These are phyloP conservation scores for Xenopus borealis DNA, from an alignment of 2,113 vertebrate genomes.

Conservation along the genomic window DNA sequence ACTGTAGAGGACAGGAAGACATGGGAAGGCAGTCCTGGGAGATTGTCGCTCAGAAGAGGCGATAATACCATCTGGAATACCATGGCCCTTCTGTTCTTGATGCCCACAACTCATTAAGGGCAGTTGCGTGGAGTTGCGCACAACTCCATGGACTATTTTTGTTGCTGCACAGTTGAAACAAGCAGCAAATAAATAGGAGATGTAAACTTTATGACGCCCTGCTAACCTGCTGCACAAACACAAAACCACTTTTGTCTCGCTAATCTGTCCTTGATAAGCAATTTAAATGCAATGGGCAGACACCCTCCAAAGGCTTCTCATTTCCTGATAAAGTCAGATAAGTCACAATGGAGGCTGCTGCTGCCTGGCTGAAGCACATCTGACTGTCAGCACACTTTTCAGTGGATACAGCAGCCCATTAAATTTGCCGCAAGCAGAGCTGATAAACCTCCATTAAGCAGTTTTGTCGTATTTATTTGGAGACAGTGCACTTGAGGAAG, in stretches of 20 bases:
- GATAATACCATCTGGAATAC: too few relatives aligned
- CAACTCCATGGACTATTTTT: too few relatives aligned
- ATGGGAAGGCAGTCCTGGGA: too few relatives aligned
- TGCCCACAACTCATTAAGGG: too few relatives aligned
- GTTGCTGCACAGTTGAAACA: slow-evolving; percentile 42
- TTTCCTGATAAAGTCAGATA: slow-evolving; percentile 31
- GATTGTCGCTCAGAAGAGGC: too few relatives aligned
- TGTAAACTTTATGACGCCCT: slow-evolving; percentile 70
- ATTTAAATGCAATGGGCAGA: slow-evolving; percentile 74
- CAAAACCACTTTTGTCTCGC: slow-evolving; percentile 75
- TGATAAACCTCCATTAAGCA: neutral
- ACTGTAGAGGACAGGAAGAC: too few relatives aligned
- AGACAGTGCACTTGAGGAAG: too few relatives aligned
- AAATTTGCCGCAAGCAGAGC: neutral
- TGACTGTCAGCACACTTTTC: slow-evolving; percentile 11
- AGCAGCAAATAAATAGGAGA: slow-evolving; percentile 66
- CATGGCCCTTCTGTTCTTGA: too few relatives aligned
- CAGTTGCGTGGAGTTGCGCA: too few relatives aligned
- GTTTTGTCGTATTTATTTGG: too few relatives aligned
- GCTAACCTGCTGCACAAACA: slow-evolving; percentile 78
- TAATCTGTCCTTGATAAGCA: slow-evolving; percentile 88
- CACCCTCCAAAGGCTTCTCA: slow-evolving; percentile 33
- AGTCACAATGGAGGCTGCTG: slow-evolving; percentile 14
- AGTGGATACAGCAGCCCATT: neutral
- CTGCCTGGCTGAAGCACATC: slow-evolving; percentile 4